These are phyloP conservation scores for Monomorium pharaonis DNA, from an alignment of 1,140 invertebrate species.

Conservation along the genomic window DNA sequence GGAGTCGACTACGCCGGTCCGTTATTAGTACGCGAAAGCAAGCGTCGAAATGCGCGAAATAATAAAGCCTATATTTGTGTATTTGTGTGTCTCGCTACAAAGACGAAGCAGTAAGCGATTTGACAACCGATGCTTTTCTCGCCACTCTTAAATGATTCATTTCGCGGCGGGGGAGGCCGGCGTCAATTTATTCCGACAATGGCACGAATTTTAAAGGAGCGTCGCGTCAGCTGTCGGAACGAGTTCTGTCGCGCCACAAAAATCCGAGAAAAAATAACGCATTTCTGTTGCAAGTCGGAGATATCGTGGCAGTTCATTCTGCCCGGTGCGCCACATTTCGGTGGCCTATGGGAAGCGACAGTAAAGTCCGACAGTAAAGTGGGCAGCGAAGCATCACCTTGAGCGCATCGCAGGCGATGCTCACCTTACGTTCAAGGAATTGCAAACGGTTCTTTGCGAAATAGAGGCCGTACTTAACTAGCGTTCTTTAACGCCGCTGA, in stretches of 20 bases:
- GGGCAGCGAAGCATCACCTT: background rate
- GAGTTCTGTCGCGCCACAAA: background rate
- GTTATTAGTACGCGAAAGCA: too few species aligned
- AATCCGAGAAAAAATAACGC: background rate
- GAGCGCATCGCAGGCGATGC: constrained; percentile 16
- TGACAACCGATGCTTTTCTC: background rate
- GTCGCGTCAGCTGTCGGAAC: background rate
- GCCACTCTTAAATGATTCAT: background rate
- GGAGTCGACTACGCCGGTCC: too few species aligned
- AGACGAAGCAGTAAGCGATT: background rate
- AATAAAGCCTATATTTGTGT: too few species aligned
- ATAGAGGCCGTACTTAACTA: background rate
- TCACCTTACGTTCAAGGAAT: constrained; percentile 5
- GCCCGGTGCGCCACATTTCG: constrained; percentile 74
- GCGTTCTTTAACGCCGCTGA: background rate
- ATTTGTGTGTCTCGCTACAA: background rate
- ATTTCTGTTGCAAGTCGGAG: too few species aligned
- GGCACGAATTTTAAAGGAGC: background rate
- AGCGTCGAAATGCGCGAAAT: too few species aligned
- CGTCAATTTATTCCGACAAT: background rate
- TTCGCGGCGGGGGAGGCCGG: background rate
- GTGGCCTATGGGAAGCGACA: constrained; percentile 65
- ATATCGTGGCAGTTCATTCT: constrained; percentile 76
- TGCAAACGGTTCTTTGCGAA: background rate
- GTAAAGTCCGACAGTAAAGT: too few species aligned